Conservation (phyloP, 2,797 vertebrate genomes). For the Centroberyx gerrardi region DNA sequence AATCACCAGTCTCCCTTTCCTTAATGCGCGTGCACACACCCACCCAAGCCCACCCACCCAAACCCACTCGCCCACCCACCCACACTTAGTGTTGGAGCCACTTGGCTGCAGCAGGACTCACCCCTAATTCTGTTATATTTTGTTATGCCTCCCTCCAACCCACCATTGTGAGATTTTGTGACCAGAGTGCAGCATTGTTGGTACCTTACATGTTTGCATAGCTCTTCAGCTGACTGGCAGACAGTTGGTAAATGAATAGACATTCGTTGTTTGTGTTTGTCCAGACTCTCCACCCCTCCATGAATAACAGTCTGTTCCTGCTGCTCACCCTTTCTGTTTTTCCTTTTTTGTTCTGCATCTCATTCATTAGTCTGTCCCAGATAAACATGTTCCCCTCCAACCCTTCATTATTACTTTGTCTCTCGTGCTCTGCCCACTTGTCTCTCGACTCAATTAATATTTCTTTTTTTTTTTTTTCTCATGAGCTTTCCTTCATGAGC, state of each 20-base stretch:
- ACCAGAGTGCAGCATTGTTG: constrained; percentile 13
- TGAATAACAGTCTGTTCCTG: constrained; percentile 65
- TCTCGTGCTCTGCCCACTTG: constrained; percentile 35
- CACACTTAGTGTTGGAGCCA: constrained; percentile 37
- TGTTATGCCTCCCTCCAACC: neutral
- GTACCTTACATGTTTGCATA: constrained; percentile 37
- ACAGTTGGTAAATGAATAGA: constrained; percentile 44
- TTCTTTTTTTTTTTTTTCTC: constrained; percentile 43
- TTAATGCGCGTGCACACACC: constrained; percentile 29
- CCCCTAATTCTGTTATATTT: constrained; percentile 18
- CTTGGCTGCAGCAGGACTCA: neutral
- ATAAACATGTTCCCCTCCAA: constrained; percentile 40
- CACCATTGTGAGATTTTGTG: constrained; percentile 16
- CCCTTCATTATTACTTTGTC: constrained; percentile 20
- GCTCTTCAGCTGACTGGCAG: constrained; percentile 28
- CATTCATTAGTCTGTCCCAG: constrained; percentile 56
- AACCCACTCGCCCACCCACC: constrained; percentile 1
- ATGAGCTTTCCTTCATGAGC: constrained; percentile 30
- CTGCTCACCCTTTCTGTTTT: constrained; percentile 58
- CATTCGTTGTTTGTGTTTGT: constrained; percentile 72
- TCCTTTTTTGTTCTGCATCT: constrained; percentile 33
- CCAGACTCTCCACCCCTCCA: constrained; percentile 79
- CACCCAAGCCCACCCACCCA: neutral
- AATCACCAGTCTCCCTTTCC: constrained; percentile 63
- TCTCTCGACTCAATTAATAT: constrained; percentile 38